Base-by-base conservation (phyloP, 2,113 vertebrate species). In the Rhineura floridana region DNA sequence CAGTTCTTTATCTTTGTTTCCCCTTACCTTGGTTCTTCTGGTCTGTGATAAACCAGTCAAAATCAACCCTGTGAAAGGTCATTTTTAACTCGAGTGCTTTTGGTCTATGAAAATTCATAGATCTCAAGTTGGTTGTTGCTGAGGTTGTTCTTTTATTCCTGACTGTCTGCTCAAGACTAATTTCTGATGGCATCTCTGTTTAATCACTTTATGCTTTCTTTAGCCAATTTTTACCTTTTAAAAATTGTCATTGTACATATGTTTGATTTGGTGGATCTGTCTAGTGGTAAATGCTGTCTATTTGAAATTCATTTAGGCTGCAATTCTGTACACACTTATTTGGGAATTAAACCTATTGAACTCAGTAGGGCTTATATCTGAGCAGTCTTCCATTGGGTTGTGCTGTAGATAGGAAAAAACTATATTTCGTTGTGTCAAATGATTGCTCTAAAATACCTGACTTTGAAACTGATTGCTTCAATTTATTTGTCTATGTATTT, bases 31-130 rank as follows among this genome's bases (percentile, higher is more conserved):
- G 86, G 55, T 83, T 88, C 59, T 91, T 0, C 83, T 85, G 1
- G 1, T 85, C 89, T 86, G 36, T 92, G 88, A 59, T n/a, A 19
- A 86, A 90, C 90, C 25, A 72, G 89, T 87, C 62, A 73, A 25
- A 90, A 88, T 93, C 13, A 85, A 0, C 84, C 91, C 85, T 52
- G 33, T 76, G 10, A 91, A 88, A 59, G 33, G 0, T 78, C 52
- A 0, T 70, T 94, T 93, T 88, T 81, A 42, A 69, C 67, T 86
- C 19, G 28, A 86, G 6, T 42, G 25, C 12, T 80, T 63, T 59
- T 33, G 4, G 3, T 42, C 89, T 92, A 91, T 65, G 73, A 55
- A 65, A 73, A 78, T 82, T 63, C 21, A 11, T n/a, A 89, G 76
- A 23, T 36, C 1, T 30, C 9, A 69, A 55, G 11, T 30, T 46